Percentiles rank a stretch among this genome's conserved stretches.
Evolutionary conservation across 2,888 invertebrate genomes (phyloP).

Genomic region (Athrips mouffetella): DNA sequence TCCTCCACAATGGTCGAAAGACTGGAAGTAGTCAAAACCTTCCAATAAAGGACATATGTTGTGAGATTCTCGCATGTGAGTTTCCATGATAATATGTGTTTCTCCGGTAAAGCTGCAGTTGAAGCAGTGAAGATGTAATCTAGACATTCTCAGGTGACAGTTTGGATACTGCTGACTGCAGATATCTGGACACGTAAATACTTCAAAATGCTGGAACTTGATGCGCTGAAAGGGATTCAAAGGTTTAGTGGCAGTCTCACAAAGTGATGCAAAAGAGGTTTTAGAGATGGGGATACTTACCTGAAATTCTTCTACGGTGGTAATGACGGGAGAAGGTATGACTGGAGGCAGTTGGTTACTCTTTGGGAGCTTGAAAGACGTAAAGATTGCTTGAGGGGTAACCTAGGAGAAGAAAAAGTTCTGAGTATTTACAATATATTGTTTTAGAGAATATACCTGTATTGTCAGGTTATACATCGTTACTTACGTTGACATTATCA

Average conservation of each 20-base stretch:
- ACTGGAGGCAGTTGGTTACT: slow-evolving; percentile 66
- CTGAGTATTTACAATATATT: too few species aligned
- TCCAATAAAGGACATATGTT: slow-evolving; percentile 88
- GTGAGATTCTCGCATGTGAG: slow-evolving; percentile 92
- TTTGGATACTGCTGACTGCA: slow-evolving; percentile 83
- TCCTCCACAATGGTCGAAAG: slow-evolving; percentile 69
- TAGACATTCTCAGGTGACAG: slow-evolving; percentile 82
- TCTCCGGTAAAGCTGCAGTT: slow-evolving; percentile 92
- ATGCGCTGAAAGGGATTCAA: slow-evolving; percentile 57
- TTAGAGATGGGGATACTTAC: slow-evolving; percentile 44
- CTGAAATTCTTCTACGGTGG: slow-evolving; percentile 69
- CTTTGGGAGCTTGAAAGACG: slow-evolving; percentile 94
- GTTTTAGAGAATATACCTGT: slow-evolving; percentile 13
- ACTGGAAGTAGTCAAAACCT: slow-evolving; percentile 89
- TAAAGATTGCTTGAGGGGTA: slow-evolving; percentile 94
- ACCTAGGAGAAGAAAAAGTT: slow-evolving; percentile 56
- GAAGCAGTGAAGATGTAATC: slow-evolving; percentile 91
- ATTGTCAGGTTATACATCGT: neutral
- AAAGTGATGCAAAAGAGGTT: neutral
- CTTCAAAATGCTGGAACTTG: slow-evolving; percentile 81
- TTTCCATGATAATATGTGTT: slow-evolving; percentile 85
- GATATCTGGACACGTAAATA: slow-evolving; percentile 77
- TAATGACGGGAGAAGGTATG: slow-evolving; percentile 59
- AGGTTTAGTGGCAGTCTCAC: slow-evolving; percentile 7
- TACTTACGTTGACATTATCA: slow-evolving; percentile 82